Conservation (phyloP, 1,140 invertebrate species). For the Contarinia nasturtii region DNA sequence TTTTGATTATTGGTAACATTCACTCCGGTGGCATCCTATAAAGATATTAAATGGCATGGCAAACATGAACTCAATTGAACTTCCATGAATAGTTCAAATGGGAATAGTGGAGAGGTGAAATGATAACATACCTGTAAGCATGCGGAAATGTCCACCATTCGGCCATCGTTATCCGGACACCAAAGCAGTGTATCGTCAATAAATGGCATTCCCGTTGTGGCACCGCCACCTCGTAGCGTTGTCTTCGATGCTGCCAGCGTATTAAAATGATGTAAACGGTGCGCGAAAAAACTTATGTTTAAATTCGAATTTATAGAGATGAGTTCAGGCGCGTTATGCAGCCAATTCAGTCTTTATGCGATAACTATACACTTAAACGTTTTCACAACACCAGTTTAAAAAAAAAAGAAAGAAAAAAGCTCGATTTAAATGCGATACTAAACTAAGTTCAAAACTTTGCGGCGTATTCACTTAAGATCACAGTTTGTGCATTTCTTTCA, state of each 20-base stretch:
- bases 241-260: conserved; percentile 32
- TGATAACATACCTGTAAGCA: conserved; percentile 75
- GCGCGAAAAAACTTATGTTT: too few relatives aligned
- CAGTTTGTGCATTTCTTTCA: too few relatives aligned
- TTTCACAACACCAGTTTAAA: too few relatives aligned
- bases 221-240: conserved; percentile 37
- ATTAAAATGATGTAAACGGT: conserved; percentile 5
- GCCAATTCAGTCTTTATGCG: too few relatives aligned
- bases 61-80: not conserved
- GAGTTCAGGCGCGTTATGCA: too few relatives aligned
- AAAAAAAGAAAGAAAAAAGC: too few relatives aligned
- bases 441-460: too few relatives aligned
- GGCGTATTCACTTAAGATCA: too few relatives aligned
- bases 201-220: conserved; percentile 70
- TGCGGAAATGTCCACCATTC: conserved; percentile 73
- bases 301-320: too few relatives aligned
- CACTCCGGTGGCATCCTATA: conserved; percentile 18
- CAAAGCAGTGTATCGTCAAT: conserved; percentile 82
- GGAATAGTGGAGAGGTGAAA: not conserved
- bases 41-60: too few relatives aligned
- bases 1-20: conserved; percentile 9
- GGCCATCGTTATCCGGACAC: conserved; percentile 80
- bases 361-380: too few relatives aligned
- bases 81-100: not conserved
- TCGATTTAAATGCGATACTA: too few relatives aligned